Evolutionary conservation across 2,113 vertebrate genomes (phyloP).

Genomic region (Clarias macrocephalus): DNA sequence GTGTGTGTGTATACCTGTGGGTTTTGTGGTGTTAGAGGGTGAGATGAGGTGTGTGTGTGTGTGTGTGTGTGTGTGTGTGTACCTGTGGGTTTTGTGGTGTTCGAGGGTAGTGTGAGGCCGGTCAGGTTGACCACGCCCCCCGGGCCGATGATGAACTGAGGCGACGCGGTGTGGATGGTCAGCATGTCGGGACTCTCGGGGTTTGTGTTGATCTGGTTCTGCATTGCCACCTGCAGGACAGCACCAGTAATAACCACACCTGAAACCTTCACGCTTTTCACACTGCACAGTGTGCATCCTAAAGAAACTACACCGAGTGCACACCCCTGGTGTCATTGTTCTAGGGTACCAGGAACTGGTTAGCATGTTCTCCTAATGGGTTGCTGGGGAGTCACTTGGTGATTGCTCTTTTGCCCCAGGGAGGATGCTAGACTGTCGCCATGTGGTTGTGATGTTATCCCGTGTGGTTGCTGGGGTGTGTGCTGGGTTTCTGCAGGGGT

Average conservation of each 20-base stretch:
- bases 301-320: background rate
- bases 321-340: background rate
- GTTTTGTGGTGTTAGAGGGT: conserved; percentile 68
- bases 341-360: background rate
- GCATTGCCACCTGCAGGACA: conserved; percentile 82
- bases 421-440: background rate
- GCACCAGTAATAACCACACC: background rate
- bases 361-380: too few relatives aligned
- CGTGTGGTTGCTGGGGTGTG: too few relatives aligned
- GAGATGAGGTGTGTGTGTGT: conserved; percentile 64
- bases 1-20: background rate
- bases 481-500: too few relatives aligned
- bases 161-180: conserved; percentile 82
- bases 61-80: conserved; percentile 64
- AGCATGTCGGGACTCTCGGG: conserved; percentile 85
- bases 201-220: conserved; percentile 89
- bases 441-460: background rate
- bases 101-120: conserved; percentile 77
- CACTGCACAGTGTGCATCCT: background rate
- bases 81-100: conserved; percentile 66
- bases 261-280: background rate
- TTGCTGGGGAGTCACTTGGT: background rate
- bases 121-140: conserved; percentile 86
- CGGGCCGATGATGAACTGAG: conserved; percentile 87
- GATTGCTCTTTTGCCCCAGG: background rate